Conservation (phyloP, 1,140 invertebrate genomes). For the Temnothorax nylanderi region DNA sequence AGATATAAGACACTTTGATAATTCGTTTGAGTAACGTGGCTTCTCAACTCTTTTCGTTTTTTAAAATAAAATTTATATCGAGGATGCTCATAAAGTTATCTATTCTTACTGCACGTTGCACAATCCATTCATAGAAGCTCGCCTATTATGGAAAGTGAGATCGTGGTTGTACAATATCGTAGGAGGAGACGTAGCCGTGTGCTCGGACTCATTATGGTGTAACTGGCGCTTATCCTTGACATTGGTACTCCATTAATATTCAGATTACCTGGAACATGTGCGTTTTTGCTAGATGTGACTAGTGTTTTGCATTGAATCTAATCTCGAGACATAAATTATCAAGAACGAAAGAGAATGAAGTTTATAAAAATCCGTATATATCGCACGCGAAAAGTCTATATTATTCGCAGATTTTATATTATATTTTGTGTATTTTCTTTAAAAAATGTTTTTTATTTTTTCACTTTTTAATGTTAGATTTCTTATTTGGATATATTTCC, state of each 20-base stretch:
- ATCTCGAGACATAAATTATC: background rate
- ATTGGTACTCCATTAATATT: conserved; percentile 37
- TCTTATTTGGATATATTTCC: background rate
- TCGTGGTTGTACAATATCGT: conserved; percentile 22
- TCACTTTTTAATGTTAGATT: background rate
- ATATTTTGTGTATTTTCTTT: background rate
- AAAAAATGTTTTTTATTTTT: background rate
- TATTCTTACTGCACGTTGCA: background rate
- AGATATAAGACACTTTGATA: background rate
- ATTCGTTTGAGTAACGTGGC: background rate
- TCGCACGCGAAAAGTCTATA: background rate
- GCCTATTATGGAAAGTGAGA: conserved; percentile 41
- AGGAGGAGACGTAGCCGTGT: background rate
- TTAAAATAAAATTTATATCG: background rate
- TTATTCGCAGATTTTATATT: background rate
- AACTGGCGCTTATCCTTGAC: conserved; percentile 36
- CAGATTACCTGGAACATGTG: background rate
- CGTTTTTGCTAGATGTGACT: background rate
- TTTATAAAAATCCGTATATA: background rate
- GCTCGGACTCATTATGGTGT: background rate
- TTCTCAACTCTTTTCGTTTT: background rate
- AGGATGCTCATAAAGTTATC: background rate
- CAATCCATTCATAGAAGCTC: conserved; percentile 7
- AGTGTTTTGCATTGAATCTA: background rate
- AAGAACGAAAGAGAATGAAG: background rate